Evolutionary conservation across 1,140 invertebrate species (phyloP).

Genomic region (Hyposmocoma kahamanoa): DNA sequence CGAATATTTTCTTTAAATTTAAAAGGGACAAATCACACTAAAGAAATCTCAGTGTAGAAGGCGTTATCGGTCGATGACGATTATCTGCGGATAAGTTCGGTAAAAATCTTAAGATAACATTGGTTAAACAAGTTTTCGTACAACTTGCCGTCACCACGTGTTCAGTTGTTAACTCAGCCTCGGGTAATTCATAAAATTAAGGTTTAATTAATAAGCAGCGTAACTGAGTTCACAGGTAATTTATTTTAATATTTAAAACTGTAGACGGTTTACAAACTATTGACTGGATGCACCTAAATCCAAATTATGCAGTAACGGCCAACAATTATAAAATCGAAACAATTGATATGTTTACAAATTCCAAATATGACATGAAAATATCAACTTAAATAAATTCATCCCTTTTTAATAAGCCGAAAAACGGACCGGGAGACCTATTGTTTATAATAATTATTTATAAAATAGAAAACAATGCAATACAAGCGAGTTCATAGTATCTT

Average conservation of each 20-base stretch:
- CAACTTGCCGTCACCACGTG: no score
- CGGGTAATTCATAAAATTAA: no score
- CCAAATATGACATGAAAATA: not conserved
- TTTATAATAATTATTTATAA: constrained; percentile 36
- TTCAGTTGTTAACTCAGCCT: no score
- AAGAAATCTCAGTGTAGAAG: no score
- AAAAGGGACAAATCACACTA: no score
- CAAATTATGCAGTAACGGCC: not conserved
- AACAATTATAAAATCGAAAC: constrained; percentile 1
- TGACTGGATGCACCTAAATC: constrained; percentile 21
- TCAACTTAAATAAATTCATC: constrained; percentile 15
- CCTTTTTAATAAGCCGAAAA: constrained; percentile 10
- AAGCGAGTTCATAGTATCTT: constrained; percentile 62
- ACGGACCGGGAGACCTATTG: constrained; percentile 10
- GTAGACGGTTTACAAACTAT: constrained; percentile 33
- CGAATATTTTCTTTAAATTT: no score
- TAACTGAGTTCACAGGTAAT: constrained; percentile 51
- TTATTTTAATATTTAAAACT: constrained; percentile 54
- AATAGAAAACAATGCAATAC: constrained; percentile 62
- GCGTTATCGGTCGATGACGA: no score
- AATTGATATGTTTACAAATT: constrained; percentile 4
- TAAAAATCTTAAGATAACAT: no score
- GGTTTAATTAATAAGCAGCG: no score
- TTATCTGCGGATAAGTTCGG: no score
- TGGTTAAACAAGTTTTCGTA: no score